phyloP scores from a whole-genome alignment of 2,113 vertebrate genomes.

The Fulmarus glacialis region DNA sequence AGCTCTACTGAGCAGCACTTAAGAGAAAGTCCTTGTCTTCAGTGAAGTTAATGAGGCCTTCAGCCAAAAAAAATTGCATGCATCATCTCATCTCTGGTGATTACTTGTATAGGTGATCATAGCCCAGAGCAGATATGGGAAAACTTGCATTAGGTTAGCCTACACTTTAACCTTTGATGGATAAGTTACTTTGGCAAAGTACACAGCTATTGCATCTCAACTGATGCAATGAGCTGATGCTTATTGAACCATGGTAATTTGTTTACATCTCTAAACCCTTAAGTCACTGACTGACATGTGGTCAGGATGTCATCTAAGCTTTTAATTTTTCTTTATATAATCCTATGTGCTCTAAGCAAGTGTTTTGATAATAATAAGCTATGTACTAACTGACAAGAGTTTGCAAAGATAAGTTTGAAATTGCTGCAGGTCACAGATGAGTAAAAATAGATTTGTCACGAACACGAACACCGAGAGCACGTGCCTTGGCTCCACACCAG shows the following conservation, averaged over 20 bases:
- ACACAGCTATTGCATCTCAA: not conserved
- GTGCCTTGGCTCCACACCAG: constrained; percentile 86
- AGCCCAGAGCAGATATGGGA: not conserved
- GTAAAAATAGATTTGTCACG: not conserved
- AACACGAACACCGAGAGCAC: not conserved
- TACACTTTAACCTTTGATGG: not conserved
- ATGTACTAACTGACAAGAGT: not conserved
- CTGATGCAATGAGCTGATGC: not conserved
- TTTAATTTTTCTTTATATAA: not conserved
- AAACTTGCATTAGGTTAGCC: not conserved
- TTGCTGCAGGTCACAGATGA: not conserved
- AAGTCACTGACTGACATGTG: not conserved
- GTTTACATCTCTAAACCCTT: not conserved
- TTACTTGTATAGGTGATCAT: not conserved
- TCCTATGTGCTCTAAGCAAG: not conserved
- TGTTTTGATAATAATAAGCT: not conserved
- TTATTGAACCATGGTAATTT: not conserved
- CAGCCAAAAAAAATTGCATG: not conserved
- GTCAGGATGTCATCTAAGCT: not conserved
- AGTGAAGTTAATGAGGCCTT: not conserved
- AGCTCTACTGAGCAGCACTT: not conserved
- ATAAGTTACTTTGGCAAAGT: not conserved
- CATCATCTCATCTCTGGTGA: not conserved
- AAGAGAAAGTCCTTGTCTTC: not conserved
- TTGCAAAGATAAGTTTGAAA: not conserved